Conservation (phyloP, 2,113 vertebrate genomes). For the Nesoenas mayeri region DNA sequence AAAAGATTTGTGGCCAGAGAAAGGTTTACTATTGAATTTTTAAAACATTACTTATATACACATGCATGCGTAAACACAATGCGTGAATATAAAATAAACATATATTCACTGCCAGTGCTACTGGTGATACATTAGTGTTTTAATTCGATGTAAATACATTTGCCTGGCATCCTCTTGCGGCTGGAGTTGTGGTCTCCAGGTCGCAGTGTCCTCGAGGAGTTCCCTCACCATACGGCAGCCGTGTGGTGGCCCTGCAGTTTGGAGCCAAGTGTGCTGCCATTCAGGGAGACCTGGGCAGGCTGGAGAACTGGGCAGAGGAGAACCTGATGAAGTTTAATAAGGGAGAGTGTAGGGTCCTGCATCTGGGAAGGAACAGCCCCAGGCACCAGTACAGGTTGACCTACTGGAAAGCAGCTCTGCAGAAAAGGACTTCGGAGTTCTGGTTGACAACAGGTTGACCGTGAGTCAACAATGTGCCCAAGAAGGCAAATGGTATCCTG, state of each 20-base stretch:
- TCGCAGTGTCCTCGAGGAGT: not conserved
- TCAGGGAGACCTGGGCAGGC: too few species aligned
- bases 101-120: not conserved
- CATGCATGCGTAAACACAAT: not conserved
- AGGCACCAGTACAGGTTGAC: too few species aligned
- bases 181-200: not conserved
- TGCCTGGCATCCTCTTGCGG: not conserved
- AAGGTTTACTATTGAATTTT: conserved; percentile 1
- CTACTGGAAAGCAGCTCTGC: too few species aligned
- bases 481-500: too few species aligned
- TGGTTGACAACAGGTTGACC: too few species aligned
- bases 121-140: not conserved
- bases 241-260: not conserved
- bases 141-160: not conserved
- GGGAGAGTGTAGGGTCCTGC: too few species aligned
- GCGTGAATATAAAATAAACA: not conserved
- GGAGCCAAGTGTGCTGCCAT: not conserved
- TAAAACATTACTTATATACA: not conserved
- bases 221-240: not conserved
- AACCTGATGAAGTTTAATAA: too few species aligned
- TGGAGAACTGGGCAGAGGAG: too few species aligned
- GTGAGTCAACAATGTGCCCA: too few species aligned
- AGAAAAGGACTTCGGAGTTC: too few species aligned
- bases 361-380: too few species aligned
- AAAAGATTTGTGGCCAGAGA: not conserved